Percentiles rank a stretch among this genome's conserved stretches.
These are phyloP conservation scores for Spheniscus mendiculus DNA, from an alignment of 2,113 vertebrate species.

Conservation along the genomic window DNA sequence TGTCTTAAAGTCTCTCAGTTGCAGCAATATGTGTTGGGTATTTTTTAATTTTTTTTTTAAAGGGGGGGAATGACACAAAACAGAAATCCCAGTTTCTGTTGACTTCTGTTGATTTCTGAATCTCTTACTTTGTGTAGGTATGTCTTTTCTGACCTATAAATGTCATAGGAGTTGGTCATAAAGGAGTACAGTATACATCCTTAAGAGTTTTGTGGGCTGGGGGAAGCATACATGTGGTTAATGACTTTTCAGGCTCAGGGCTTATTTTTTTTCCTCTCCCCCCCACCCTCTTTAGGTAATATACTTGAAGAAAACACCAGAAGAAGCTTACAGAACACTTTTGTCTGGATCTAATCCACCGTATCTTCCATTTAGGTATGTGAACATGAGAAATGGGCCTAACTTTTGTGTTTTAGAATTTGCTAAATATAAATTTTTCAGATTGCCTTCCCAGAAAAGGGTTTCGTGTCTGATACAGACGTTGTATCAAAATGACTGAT, in stretches of 20 bases:
- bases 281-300: slow-evolving; percentile 80
- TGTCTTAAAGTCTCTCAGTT: not conserved
- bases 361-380: slow-evolving; percentile 96
- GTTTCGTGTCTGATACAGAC: not conserved
- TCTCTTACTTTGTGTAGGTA: not conserved
- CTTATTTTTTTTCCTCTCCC: not conserved
- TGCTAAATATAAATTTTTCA: not conserved
- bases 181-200: not conserved
- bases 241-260: not conserved
- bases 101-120: not conserved
- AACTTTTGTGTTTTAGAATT: not conserved
- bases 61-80: not conserved
- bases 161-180: not conserved
- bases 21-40: not conserved
- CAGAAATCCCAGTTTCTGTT: not conserved
- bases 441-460: not conserved
- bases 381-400: not conserved
- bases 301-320: slow-evolving; percentile 95
- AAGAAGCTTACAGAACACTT: slow-evolving; percentile 90
- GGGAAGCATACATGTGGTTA: not conserved
- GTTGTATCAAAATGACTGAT: not conserved
- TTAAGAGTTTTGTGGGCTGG: not conserved
- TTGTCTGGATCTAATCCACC: slow-evolving; percentile 88
- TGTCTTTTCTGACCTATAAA: not conserved
- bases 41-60: not conserved